Evolutionary conservation across 2,113 vertebrate genomes (phyloP), one percentile per base, ranked within the genome.

Genomic region (Trematomus loennbergii): DNA sequence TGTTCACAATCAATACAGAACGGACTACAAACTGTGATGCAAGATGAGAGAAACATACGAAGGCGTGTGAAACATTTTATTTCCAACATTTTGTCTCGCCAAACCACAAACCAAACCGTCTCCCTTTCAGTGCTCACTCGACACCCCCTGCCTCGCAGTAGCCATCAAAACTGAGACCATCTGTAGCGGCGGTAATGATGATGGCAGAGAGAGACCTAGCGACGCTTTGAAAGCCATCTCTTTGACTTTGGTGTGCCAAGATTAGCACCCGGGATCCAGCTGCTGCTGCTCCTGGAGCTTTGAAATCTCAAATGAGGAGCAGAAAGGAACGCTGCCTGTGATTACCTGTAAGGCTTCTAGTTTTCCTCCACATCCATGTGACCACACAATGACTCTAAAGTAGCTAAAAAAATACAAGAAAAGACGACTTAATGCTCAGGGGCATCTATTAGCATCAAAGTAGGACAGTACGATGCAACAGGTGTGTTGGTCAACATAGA

Each of bases 221-320:
- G 40, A 75, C 68, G 84, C 88, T 93, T 92, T 90, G 86, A 93
- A 92, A 91, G 73, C 68, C 72, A 48, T 73, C 73, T 83, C 81
- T 85, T 90, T 92, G 88, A 89, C 93, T 85, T 89, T 78, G 69
- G 81, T 85, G 79, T 60, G 82, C 72, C 63, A 60, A 90, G 85
- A 91, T 93, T 87, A 92, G 70, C 84, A 88, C 66, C 84, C 58
- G 63, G 25, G 77, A 90, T 90, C 81, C 83, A 33, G 75, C 69
- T 54, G 69, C 71, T 79, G 87, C 84, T 85, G 36, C 36, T 40
- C 36, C 36, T 8, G 36, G 36, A 40, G 81, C 88, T 92, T 93
- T 91, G 79, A 91, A 94, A 91, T 83, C 83, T 92, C 86, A 91
- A 86, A 90, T 71, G 88, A 89, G 76, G 71, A 85, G 63, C 70